Conservation (phyloP, 2,888 invertebrate species). For the Cerceris ruficornis region DNA sequence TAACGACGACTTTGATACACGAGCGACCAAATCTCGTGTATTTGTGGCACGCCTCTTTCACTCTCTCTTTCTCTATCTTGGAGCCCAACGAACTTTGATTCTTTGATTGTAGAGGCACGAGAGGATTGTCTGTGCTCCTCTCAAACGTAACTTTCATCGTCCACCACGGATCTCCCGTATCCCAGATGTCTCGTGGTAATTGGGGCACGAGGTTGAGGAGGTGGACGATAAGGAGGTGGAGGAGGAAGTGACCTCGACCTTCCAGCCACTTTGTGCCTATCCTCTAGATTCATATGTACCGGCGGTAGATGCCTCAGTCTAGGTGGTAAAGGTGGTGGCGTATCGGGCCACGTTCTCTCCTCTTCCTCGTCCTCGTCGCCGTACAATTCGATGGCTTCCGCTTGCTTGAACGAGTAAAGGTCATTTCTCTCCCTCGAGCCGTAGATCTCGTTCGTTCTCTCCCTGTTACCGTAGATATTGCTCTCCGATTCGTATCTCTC, state of each 20-base stretch:
- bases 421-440: conserved; percentile 73
- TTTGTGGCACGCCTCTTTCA: neutral
- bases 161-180: conserved; percentile 77
- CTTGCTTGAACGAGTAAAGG: conserved; percentile 76
- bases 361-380: conserved; percentile 81
- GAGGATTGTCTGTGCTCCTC: conserved; percentile 9
- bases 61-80: neutral
- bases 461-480: conserved; percentile 76
- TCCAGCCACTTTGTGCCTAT: conserved; percentile 81
- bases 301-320: conserved; percentile 86
- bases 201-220: conserved; percentile 78
- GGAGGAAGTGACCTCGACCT: conserved; percentile 79
- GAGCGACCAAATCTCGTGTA: conserved; percentile 17
- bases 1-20: conserved; percentile 22
- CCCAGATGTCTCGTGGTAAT: conserved; percentile 78
- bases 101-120: conserved; percentile 36
- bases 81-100: conserved; percentile 33
- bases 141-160: conserved; percentile 80
- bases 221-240: conserved; percentile 79
- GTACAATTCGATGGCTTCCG: conserved; percentile 76
- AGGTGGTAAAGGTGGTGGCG: conserved; percentile 85
- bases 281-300: conserved; percentile 85
- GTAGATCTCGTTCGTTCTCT: conserved; percentile 73
- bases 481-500: conserved; percentile 73
- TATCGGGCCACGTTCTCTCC: conserved; percentile 80